phyloP scores from a whole-genome alignment of 2,888 invertebrate genomes.

The Sinodicranocentrus sp. region DNA sequence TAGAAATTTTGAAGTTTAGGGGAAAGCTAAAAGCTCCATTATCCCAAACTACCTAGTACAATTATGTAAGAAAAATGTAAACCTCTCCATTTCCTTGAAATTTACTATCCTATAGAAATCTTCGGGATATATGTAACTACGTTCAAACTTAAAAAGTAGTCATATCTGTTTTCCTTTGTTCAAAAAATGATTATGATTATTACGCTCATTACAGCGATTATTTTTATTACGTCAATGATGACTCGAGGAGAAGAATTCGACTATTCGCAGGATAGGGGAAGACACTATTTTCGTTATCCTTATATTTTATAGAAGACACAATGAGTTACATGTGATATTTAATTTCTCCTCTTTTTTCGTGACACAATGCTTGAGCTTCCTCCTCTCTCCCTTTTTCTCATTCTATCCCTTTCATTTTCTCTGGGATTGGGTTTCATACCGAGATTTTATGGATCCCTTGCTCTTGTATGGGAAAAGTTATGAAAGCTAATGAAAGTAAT shows the following conservation, averaged over 20 bases:
- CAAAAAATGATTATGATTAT: slow-evolving; percentile 66
- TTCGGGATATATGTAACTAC: background rate
- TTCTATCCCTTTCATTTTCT: slow-evolving; percentile 12
- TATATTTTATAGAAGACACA: slow-evolving; percentile 15
- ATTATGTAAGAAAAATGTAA: slow-evolving; percentile 17
- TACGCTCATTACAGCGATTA: slow-evolving; percentile 72
- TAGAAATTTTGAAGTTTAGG: background rate
- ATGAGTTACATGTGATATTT: slow-evolving; percentile 31
- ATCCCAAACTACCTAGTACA: background rate
- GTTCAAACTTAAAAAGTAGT: slow-evolving; percentile 11
- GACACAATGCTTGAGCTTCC: slow-evolving; percentile 44
- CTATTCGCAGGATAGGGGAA: too few relatives aligned
- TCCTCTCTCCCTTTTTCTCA: slow-evolving; percentile 12
- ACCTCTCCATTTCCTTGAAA: slow-evolving; percentile 1
- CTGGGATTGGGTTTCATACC: slow-evolving; percentile 56
- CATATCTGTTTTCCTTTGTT: slow-evolving; percentile 58
- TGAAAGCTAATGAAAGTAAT: slow-evolving; percentile 68
- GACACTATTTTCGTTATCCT: slow-evolving; percentile 38
- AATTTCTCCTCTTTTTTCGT: slow-evolving; percentile 26
- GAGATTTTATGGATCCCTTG: slow-evolving; percentile 59
- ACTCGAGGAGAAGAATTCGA: too few relatives aligned
- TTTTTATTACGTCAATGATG: slow-evolving; percentile 68
- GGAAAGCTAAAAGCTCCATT: slow-evolving; percentile 11
- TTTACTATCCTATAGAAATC: too few relatives aligned
- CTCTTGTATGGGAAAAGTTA: slow-evolving; percentile 52